These are phyloP conservation scores for Mus musculus DNA, from an alignment of 2,113 vertebrate genomes.

Conservation along the genomic window DNA sequence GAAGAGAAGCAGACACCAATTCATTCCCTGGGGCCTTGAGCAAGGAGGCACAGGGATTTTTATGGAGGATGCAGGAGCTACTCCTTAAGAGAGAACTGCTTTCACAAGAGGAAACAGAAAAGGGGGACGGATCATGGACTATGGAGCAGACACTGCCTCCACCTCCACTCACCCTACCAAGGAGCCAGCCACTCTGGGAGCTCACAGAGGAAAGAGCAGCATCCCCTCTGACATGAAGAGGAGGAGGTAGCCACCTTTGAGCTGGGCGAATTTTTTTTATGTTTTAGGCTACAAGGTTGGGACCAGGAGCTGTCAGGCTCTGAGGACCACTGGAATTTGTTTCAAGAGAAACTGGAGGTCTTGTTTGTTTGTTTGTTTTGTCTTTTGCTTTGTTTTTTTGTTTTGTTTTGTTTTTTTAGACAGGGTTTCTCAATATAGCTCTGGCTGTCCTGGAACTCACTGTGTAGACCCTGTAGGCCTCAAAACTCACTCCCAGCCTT, in stretches of 20 bases:
- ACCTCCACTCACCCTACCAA: slow-evolving; percentile 77
- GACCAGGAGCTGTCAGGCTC: slow-evolving; percentile 96
- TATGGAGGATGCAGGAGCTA: slow-evolving; percentile 97
- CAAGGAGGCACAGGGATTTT: slow-evolving; percentile 98
- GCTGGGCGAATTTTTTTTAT: slow-evolving; percentile 98
- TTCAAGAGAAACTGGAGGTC: slow-evolving; percentile 97
- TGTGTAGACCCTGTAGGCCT: slow-evolving; percentile 54
- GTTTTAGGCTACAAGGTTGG: slow-evolving; percentile 94
- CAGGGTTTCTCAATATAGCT: not conserved
- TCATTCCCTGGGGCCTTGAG: slow-evolving; percentile 82
- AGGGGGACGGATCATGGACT: slow-evolving; percentile 84
- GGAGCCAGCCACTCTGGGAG: slow-evolving; percentile 94
- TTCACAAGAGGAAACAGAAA: slow-evolving; percentile 97
- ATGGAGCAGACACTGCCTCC: slow-evolving; percentile 83
- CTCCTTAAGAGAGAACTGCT: slow-evolving; percentile 97
- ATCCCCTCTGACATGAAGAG: slow-evolving; percentile 91
- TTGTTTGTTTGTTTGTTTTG: not conserved
- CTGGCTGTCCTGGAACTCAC: not conserved
- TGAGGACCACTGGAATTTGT: slow-evolving; percentile 98
- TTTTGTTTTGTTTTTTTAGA: not conserved
- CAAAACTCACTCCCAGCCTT: slow-evolving; percentile 88
- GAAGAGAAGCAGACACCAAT: slow-evolving; percentile 99
- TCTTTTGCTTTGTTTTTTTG: not conserved
- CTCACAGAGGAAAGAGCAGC: slow-evolving; percentile 94
- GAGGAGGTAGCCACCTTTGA: slow-evolving; percentile 98